Evolutionary conservation across 1,140 invertebrate genomes (phyloP).

Genomic region (Listronotus oregonensis): DNA sequence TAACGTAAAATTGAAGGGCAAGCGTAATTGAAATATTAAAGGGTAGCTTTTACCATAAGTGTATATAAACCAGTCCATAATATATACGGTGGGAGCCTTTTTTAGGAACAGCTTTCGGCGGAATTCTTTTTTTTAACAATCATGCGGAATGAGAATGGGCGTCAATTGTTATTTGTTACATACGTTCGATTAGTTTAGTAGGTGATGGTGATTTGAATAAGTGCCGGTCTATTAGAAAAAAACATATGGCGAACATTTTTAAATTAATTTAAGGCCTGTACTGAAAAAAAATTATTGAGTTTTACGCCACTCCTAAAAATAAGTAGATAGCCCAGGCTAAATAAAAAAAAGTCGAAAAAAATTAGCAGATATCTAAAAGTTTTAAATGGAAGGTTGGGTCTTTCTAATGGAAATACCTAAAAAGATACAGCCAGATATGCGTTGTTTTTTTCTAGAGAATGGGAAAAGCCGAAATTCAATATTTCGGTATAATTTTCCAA

Average conservation of each 20-base stretch:
- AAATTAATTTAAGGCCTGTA: too few relatives aligned
- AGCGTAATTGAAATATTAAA: conserved; percentile 20
- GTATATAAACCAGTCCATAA: conserved; percentile 8
- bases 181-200: conserved; percentile 8
- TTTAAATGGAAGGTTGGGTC: too few relatives aligned
- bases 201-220: background rate
- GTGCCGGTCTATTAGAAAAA: background rate
- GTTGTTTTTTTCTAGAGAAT: too few relatives aligned
- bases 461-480: too few relatives aligned
- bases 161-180: conserved; percentile 17
- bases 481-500: too few relatives aligned
- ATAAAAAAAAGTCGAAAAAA: too few relatives aligned
- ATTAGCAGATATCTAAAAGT: too few relatives aligned
- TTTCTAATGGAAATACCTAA: too few relatives aligned
- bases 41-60: conserved; percentile 12
- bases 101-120: conserved; percentile 12
- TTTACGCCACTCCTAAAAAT: too few relatives aligned
- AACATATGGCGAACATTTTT: conserved; percentile 7
- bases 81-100: conserved; percentile 2
- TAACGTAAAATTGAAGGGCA: conserved; percentile 15
- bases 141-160: conserved; percentile 23
- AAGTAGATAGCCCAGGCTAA: too few relatives aligned
- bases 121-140: conserved; percentile 20
- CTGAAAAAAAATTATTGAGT: too few relatives aligned
- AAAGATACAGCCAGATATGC: too few relatives aligned